Percentiles rank a stretch among this genome's conserved stretches.
Conservation (phyloP, 2,797 vertebrate species). For the Xyrichtys novacula region DNA sequence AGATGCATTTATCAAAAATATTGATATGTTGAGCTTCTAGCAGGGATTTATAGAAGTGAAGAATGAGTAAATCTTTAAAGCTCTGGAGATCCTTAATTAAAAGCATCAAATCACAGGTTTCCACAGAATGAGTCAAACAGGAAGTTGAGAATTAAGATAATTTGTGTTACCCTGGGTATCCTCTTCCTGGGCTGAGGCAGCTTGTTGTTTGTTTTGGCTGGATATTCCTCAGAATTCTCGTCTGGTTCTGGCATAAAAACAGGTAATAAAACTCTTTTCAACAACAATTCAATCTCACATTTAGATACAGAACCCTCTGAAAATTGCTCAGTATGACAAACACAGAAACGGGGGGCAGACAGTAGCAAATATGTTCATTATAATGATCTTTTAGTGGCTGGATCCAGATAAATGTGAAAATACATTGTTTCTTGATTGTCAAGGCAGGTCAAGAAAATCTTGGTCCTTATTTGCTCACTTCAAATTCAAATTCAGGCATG, state of each 20-base stretch:
- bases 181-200: conserved; percentile 89
- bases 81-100: no score
- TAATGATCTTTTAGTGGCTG: no score
- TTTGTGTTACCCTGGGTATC: conserved; percentile 87
- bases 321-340: neutral
- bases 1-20: neutral
- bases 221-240: conserved; percentile 82
- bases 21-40: no score
- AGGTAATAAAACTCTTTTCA: neutral
- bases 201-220: conserved; percentile 82
- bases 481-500: no score
- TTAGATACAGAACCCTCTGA: neutral
- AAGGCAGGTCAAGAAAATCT: no score
- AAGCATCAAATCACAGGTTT: no score
- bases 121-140: neutral
- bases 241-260: conserved; percentile 78
- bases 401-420: no score
- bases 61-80: no score
- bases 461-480: no score
- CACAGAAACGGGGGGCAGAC: neutral
- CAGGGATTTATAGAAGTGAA: no score
- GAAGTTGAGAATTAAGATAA: neutral
- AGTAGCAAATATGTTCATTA: no score
- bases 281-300: neutral
- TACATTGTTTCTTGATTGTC: no score